Conservation (phyloP, 2,888 invertebrate species). For the Polia nebulosa region DNA sequence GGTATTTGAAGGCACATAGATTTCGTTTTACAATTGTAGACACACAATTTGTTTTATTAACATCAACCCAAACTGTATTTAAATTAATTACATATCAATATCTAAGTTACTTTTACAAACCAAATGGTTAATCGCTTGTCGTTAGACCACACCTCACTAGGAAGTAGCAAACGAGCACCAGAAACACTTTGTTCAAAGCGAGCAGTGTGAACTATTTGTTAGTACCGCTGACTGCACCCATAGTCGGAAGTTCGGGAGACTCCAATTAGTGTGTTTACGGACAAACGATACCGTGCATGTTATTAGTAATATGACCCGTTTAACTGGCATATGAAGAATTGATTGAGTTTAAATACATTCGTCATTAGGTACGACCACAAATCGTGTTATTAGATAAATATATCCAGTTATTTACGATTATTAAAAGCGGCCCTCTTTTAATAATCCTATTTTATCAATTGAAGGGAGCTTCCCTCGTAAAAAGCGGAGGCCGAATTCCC, state of each 20-base stretch:
- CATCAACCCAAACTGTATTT: not conserved
- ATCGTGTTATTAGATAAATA: not conserved
- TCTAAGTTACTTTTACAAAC: not conserved
- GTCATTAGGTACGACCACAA: too few species aligned
- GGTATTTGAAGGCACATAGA: constrained; percentile 51
- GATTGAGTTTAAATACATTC: not conserved
- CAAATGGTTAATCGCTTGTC: not conserved
- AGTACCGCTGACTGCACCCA: constrained; percentile 29
- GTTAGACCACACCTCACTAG: constrained; percentile 13
- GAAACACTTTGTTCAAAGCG: constrained; percentile 2
- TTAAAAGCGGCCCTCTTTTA: too few species aligned
- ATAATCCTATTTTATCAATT: too few species aligned
- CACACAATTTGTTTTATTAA: not conserved
- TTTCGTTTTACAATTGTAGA: constrained; percentile 29
- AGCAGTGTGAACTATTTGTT: constrained; percentile 41
- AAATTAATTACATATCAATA: not conserved
- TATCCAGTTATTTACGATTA: too few species aligned
- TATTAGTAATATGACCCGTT: constrained; percentile 42
- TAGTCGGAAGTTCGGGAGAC: constrained; percentile 35
- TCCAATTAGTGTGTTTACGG: constrained; percentile 39
- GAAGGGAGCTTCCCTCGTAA: too few species aligned
- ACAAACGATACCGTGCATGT: constrained; percentile 37
- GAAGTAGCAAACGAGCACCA: constrained; percentile 19
- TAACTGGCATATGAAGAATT: constrained; percentile 2
- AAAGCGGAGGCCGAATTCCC: too few species aligned